phyloP scores from a whole-genome alignment of 1,140 invertebrate species.

The Phymorhynchus buccinoides region DNA sequence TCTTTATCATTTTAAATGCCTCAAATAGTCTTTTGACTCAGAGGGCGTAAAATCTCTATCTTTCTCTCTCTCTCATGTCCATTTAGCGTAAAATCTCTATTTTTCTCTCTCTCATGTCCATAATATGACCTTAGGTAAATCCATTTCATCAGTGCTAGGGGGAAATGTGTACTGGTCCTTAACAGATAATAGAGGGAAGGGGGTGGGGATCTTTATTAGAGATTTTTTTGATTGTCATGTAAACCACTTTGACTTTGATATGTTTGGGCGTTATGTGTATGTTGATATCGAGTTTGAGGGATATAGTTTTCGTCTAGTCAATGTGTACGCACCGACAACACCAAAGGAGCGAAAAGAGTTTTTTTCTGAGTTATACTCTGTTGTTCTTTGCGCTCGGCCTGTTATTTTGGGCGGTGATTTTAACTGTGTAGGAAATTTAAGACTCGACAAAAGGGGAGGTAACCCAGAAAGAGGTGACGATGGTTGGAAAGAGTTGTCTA shows the following conservation, averaged over 20 bases:
- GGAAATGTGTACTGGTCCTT: conserved; percentile 13
- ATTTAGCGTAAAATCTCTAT: too few species aligned
- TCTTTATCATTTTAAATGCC: too few species aligned
- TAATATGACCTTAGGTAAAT: too few species aligned
- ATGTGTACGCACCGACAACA: conserved; percentile 33
- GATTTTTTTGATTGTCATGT: not conserved
- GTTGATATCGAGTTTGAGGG: not conserved
- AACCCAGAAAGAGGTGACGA: not conserved
- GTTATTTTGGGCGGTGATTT: conserved; percentile 27
- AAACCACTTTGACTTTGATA: conserved; percentile 11
- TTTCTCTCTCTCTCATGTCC: too few species aligned
- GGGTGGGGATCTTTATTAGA: conserved; percentile 21
- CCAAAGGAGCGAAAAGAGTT: not conserved
- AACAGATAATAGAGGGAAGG: not conserved
- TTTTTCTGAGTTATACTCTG: not conserved
- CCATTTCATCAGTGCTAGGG: not conserved
- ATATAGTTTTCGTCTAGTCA: not conserved
- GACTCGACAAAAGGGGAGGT: conserved; percentile 13
- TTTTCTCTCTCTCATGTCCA: too few species aligned
- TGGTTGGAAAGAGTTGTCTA: not conserved
- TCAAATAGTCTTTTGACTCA: too few species aligned
- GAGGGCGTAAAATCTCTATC: too few species aligned
- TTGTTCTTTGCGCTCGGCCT: conserved; percentile 4
- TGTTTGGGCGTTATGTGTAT: conserved; percentile 18
- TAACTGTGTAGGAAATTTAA: conserved; percentile 17